Percentiles rank a stretch among this genome's conserved stretches.
Conservation (phyloP, 2,888 invertebrate species). For the Galeopsomyia nigrocyanea region DNA sequence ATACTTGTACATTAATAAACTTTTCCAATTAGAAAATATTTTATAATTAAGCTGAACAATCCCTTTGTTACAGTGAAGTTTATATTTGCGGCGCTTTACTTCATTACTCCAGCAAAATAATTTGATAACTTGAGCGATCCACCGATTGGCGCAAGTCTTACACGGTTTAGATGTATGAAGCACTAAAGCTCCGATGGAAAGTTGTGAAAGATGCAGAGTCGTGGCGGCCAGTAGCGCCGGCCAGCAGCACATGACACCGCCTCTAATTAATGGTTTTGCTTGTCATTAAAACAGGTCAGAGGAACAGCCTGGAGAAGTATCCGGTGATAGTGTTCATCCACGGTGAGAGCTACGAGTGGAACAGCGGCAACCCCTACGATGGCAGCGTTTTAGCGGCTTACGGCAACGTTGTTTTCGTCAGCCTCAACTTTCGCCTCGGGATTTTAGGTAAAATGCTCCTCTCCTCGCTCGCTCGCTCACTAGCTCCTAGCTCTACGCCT, state of each 20-base stretch:
- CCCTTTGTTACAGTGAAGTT: too few species aligned
- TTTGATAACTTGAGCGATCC: too few species aligned
- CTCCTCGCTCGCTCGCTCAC: background rate
- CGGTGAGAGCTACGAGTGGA: constrained; percentile 97
- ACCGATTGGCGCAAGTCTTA: too few species aligned
- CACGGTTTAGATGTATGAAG: too few species aligned
- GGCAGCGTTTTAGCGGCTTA: constrained; percentile 93
- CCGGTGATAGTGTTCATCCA: constrained; percentile 94
- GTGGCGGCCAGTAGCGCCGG: too few species aligned
- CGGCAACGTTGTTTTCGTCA: constrained; percentile 89
- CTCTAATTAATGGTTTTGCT: constrained; percentile 6
- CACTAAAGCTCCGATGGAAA: background rate
- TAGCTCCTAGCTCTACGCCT: background rate
- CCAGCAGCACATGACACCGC: background rate
- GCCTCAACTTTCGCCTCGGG: constrained; percentile 86
- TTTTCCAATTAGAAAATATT: too few species aligned
- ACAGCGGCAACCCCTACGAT: constrained; percentile 97
- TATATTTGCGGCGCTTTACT: too few species aligned
- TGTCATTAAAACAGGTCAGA: constrained; percentile 53
- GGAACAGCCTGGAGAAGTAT: constrained; percentile 70
- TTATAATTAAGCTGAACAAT: too few species aligned
- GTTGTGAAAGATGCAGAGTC: background rate
- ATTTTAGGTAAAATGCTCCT: constrained; percentile 78
- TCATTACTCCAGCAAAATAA: too few species aligned
- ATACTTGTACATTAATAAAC: too few species aligned